Base-by-base conservation (phyloP, 2,888 invertebrate species). In the Nemotelus pantherinus region DNA sequence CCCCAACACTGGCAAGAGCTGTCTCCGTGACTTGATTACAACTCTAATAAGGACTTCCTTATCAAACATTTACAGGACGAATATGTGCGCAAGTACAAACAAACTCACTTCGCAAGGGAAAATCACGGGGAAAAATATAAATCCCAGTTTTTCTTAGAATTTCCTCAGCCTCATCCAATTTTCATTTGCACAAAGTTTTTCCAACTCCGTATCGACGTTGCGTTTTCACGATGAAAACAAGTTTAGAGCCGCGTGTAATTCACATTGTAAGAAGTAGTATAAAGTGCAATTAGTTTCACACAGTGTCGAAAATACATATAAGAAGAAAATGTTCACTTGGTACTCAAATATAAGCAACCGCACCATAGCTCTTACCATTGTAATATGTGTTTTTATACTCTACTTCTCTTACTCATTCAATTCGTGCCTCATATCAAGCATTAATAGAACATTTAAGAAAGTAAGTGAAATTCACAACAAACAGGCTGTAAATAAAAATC, bases 401-500 rank as follows among this genome's bases (percentile, higher is more conserved):
- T 90, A 90, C 82, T 86, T 91, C 80, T 89, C 90, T n/a, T 90
- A 90, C 82, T 88, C 89, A 67, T 90, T 90, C 83, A 90, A 90
- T 84, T 88, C 89, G 64, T 91, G 90, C 83, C 84, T 90, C 71
- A 87, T 90, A 77, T 87, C 89, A 71, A 89, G 89, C 82, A 87
- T 90, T 80, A 88, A 89, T 80, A 89, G 88, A 83, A 85, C 88
- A 86, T 88, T 88, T 87, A 88, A 87, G 25, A 70, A 60, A 48
- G 77, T 77, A 43, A n/a, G 77, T 76, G 4, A 43, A 44, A 10
- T 60, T n/a, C 10, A 2, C 25, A 25, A 25, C 39, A 53, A 9
- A 10, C 6, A 53, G 53, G 10, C 6, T 6, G 6, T 9, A 1
- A 53, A 53, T 43, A 41, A 4, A 4, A 25, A 57, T 10, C 4